Conservation (phyloP, 2,113 vertebrate species). For the Paradisaea rubra region DNA sequence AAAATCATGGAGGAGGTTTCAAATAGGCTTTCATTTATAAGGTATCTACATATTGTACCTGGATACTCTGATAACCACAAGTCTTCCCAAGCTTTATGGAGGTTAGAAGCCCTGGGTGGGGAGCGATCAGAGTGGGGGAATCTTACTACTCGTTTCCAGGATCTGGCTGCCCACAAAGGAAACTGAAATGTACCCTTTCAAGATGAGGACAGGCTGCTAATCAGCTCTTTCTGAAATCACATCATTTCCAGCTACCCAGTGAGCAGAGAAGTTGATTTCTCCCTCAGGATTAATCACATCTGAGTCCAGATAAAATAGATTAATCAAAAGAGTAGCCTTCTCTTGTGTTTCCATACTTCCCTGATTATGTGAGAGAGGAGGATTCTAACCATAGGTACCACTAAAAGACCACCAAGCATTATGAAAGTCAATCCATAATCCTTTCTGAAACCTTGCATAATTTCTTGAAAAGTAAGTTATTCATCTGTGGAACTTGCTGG, state of each 20-base stretch:
- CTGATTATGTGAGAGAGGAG: not conserved
- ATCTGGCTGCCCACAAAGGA: not conserved
- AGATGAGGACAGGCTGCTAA: not conserved
- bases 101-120: not conserved
- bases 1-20: not conserved
- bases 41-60: not conserved
- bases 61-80: not conserved
- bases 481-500: not conserved
- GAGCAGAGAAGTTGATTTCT: not conserved
- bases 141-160: not conserved
- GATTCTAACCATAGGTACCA: not conserved
- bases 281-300: not conserved
- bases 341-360: not conserved
- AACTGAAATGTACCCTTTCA: not conserved
- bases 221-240: not conserved
- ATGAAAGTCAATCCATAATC: not conserved
- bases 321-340: not conserved
- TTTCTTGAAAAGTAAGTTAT: not conserved
- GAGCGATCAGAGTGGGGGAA: accelerated
- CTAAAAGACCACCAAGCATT: not conserved
- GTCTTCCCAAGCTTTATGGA: not conserved
- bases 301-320: not conserved
- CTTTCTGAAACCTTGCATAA: not conserved
- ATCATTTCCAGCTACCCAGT: not conserved
- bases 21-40: not conserved